phyloP scores from a whole-genome alignment of 2,888 invertebrate genomes.

The Ectobius pallidus region DNA sequence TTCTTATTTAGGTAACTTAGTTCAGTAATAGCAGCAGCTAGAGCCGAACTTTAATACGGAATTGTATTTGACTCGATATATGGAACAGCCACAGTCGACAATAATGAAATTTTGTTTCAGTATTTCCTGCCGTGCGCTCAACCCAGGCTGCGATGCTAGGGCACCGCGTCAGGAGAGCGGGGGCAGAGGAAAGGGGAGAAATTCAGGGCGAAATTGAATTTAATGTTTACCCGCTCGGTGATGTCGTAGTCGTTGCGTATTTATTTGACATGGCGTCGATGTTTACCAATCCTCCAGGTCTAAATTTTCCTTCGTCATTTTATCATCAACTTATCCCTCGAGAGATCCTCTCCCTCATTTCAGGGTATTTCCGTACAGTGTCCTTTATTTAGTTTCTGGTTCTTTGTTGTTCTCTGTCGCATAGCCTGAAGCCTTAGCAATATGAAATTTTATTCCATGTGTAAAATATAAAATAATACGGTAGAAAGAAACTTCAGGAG shows the following conservation, averaged over 20 bases:
- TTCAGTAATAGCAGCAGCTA: slow-evolving; percentile 4
- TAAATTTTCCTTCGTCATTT: background rate
- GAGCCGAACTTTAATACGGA: background rate
- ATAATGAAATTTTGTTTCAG: slow-evolving; percentile 15
- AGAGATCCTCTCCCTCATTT: background rate
- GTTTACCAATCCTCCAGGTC: background rate
- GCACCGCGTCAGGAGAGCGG: too few relatives aligned
- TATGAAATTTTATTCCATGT: too few relatives aligned
- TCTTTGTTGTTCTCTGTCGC: too few relatives aligned
- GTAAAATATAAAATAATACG: too few relatives aligned
- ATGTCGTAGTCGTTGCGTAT: background rate
- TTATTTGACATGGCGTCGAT: background rate
- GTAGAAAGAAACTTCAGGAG: too few relatives aligned
- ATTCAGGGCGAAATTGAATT: slow-evolving; percentile 26
- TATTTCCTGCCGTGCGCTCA: background rate
- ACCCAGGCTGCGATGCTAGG: too few relatives aligned
- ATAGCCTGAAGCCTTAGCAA: too few relatives aligned
- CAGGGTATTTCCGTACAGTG: too few relatives aligned
- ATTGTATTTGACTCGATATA: background rate
- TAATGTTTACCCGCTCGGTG: slow-evolving; percentile 17
- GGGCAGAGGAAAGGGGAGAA: too few relatives aligned
- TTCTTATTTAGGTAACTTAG: background rate
- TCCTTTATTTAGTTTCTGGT: too few relatives aligned
- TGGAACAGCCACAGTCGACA: slow-evolving; percentile 8
- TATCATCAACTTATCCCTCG: background rate